Percentiles rank a stretch among this genome's conserved stretches.
Evolutionary conservation across 2,797 vertebrate genomes (phyloP).

Genomic region (Gymnocypris eckloni): DNA sequence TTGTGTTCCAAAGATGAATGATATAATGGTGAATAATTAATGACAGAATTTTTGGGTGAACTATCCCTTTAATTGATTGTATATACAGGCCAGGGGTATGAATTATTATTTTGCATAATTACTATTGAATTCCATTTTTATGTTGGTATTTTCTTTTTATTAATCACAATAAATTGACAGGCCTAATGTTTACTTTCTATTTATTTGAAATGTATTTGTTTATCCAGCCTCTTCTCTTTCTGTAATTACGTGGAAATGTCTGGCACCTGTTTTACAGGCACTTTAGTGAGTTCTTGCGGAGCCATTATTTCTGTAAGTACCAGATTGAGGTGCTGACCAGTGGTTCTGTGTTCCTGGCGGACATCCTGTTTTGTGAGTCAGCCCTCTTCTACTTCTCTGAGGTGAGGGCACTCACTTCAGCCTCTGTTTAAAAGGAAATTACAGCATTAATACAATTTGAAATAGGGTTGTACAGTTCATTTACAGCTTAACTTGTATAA

Average conservation of each 20-base stretch:
- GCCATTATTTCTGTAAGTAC: slow-evolving; percentile 99
- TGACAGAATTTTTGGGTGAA: too few relatives aligned
- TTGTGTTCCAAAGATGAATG: too few relatives aligned
- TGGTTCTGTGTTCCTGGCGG: slow-evolving; percentile 96
- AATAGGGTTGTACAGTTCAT: background rate
- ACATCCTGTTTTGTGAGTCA: slow-evolving; percentile 98
- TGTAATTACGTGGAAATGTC: background rate
- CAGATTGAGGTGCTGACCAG: slow-evolving; percentile 99
- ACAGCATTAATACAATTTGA: background rate
- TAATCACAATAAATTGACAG: background rate
- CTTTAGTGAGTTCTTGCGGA: slow-evolving; percentile 96
- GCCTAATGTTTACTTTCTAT: background rate
- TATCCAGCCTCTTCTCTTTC: background rate
- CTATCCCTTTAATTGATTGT: background rate
- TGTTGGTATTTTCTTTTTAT: background rate
- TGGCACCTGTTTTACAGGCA: slow-evolving; percentile 81
- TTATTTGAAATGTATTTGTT: background rate
- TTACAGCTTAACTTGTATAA: background rate
- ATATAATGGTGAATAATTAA: too few relatives aligned
- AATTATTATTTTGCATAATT: background rate
- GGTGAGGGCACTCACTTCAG: slow-evolving; percentile 74
- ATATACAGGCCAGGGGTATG: background rate
- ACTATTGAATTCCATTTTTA: too few relatives aligned
- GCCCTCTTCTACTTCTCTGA: slow-evolving; percentile 99
- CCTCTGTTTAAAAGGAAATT: slow-evolving; percentile 1